Conservation (phyloP, 64 coral and sea anemone species). For the Actinia equina region DNA sequence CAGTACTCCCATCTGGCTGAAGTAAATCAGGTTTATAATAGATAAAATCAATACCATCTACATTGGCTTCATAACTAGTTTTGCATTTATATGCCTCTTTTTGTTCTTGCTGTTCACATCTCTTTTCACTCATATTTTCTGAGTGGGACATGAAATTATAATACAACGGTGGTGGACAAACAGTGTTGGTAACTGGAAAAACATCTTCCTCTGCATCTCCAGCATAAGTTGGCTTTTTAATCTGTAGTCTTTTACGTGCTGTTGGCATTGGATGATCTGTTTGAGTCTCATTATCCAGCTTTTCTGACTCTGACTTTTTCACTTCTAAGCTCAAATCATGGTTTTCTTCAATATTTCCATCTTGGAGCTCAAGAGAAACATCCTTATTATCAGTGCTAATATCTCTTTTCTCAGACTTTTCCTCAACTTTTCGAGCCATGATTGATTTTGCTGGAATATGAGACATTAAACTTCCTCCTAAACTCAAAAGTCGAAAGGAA, state of each 20-base stretch:
- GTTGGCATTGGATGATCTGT: conserved; percentile 32
- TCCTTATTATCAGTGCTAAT: background rate
- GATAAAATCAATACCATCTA: conserved; percentile 48
- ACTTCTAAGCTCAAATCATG: background rate
- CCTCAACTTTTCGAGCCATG: background rate
- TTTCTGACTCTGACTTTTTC: background rate
- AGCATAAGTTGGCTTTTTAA: background rate
- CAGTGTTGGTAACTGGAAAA: conserved; percentile 71
- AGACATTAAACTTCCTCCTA: conserved; percentile 70
- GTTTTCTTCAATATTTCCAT: background rate
- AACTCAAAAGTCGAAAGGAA: conserved; percentile 77
- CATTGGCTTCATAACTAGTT: background rate
- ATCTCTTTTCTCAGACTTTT: background rate
- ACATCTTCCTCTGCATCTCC: conserved; percentile 22
- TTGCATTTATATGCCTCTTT: background rate
- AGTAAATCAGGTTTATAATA: conserved; percentile 62
- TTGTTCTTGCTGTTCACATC: background rate
- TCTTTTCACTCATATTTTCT: background rate
- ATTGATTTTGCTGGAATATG: conserved; percentile 50
- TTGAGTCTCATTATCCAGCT: conserved; percentile 54
- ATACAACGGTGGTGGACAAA: conserved; percentile 80
- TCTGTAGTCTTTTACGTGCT: background rate
- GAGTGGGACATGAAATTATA: conserved; percentile 43
- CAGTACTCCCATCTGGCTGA: conserved; percentile 47
- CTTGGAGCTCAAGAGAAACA: background rate